Evolutionary conservation across 2,797 vertebrate genomes (phyloP), one percentile per base, ranked within the genome.

Genomic region (Alosa sapidissima): DNA sequence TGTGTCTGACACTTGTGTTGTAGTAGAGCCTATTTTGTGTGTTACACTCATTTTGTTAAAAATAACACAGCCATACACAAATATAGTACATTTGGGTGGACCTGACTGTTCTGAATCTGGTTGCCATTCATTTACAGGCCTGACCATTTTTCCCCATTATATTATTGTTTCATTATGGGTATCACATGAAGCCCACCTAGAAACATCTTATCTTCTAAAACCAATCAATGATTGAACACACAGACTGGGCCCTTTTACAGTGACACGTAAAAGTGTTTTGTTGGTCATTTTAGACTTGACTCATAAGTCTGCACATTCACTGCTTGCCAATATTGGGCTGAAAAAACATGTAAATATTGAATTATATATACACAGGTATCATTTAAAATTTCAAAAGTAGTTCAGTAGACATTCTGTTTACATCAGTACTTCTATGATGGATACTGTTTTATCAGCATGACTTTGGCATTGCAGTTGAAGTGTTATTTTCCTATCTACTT

Each of bases 231-330:
- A 75, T 36, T 72, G 65, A 16, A 72, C 14, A 33, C 14, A n/a
- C 5, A 75, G 68, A 75, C 14, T 45, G 1, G 41, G 41, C 6
- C 41, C 16, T 41, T 8, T 16, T 78, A 78, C 72, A 78, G 5
- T 47, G 19, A 21, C 11, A 19, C 5, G 36, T 78, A n/a, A n/a
- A n/a, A n/a, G n/a, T n/a, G 11, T 36, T 36, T 33, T 24, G 8
- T 72, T 36, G 36, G 16, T 58, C 33, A 36, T 33, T 41, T 47
- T 78, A 4, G 41, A 41, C 45, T 47, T 78, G 65, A 72, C 65
- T 72, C 65, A 72, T 16, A 72, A 72, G 72, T 78, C 19, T 47
- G 45, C 72, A 78, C 72, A 78, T 78, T 47, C 72, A 78, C 72
- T 78, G 72, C 72, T 45, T 78, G 72, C 41, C 72, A 78, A 28